Evolutionary conservation across 2,888 invertebrate species (phyloP).

Genomic region (Rosalia funebris): DNA sequence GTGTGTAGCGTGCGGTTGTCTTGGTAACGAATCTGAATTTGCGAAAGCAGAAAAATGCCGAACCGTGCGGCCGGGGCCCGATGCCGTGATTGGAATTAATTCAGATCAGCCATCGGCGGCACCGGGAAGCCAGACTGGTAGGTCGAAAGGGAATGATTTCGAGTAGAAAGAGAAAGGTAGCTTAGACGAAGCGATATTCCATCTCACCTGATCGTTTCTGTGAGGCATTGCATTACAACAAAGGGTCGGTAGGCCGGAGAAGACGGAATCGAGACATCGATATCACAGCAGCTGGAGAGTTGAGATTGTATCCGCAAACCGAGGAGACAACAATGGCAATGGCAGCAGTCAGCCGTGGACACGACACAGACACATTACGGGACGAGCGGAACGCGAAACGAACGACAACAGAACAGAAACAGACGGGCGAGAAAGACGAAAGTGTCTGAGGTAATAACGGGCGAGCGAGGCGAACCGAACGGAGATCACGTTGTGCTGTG

Average conservation of each 20-base stretch:
- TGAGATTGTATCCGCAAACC: slow-evolving; percentile 40
- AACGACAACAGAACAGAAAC: slow-evolving; percentile 13
- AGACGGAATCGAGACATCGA: slow-evolving; percentile 34
- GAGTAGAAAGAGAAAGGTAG: slow-evolving; percentile 41
- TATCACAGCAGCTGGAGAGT: slow-evolving; percentile 34
- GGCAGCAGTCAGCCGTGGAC: slow-evolving; percentile 31
- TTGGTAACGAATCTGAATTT: slow-evolving; percentile 12
- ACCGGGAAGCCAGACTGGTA: background rate
- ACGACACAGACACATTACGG: slow-evolving; percentile 35
- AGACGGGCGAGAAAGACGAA: slow-evolving; percentile 36
- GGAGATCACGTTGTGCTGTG: slow-evolving; percentile 42
- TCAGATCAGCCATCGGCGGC: background rate
- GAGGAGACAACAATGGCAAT: slow-evolving; percentile 28
- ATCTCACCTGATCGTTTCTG: slow-evolving; percentile 42
- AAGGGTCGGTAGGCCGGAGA: slow-evolving; percentile 7
- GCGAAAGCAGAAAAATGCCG: slow-evolving; percentile 12
- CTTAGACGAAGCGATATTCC: slow-evolving; percentile 29
- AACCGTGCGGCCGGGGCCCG: background rate
- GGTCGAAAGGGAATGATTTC: slow-evolving; percentile 13
- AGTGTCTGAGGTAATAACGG: slow-evolving; percentile 37
- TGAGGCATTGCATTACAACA: slow-evolving; percentile 33
- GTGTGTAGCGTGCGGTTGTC: slow-evolving; percentile 7
- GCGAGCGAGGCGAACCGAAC: slow-evolving; percentile 37
- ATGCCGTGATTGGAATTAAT: background rate
- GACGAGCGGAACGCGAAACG: background rate